Conservation (phyloP, 2,888 invertebrate genomes). For the Andrena trimmerana region DNA sequence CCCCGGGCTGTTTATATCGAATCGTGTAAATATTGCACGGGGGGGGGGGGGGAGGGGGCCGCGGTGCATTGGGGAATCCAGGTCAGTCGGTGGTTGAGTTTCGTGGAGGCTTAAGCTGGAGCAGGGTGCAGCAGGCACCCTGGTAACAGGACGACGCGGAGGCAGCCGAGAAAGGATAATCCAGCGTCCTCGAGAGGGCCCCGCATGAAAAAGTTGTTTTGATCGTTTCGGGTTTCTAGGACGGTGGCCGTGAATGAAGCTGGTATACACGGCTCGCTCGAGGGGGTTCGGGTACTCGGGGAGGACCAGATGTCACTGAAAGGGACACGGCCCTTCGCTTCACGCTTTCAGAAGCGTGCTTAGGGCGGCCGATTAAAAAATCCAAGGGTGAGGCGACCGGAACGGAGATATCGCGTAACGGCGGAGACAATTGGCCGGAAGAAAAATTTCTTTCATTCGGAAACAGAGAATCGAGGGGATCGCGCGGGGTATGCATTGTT, state of each 20-base stretch:
- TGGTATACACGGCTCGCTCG: constrained; percentile 57
- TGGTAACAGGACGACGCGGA: constrained; percentile 50
- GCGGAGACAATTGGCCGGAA: constrained; percentile 54
- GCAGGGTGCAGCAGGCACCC: constrained; percentile 20
- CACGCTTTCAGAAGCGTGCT: constrained; percentile 52
- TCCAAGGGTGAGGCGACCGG: constrained; percentile 34
- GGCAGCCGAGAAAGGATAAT: constrained; percentile 75
- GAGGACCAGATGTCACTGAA: constrained; percentile 73
- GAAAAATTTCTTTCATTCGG: constrained; percentile 43
- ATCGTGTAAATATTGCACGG: constrained; percentile 73
- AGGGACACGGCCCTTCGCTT: constrained; percentile 59
- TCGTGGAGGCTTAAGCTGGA: constrained; percentile 53
- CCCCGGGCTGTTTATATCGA: constrained; percentile 65
- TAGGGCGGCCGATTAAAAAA: constrained; percentile 64
- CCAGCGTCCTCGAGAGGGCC: constrained; percentile 76
- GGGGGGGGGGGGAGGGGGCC: neutral
- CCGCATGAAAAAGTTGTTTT: constrained; percentile 82
- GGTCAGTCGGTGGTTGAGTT: constrained; percentile 78
- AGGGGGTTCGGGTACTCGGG: constrained; percentile 38
- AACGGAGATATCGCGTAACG: constrained; percentile 28
- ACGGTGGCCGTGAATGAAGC: constrained; percentile 81
- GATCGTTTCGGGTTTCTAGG: constrained; percentile 83
- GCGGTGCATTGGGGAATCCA: constrained; percentile 66
- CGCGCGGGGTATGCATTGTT: neutral
- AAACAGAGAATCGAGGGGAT: neutral